Evolutionary conservation across 2,797 vertebrate genomes (phyloP).

Genomic region (Momotus momota): DNA sequence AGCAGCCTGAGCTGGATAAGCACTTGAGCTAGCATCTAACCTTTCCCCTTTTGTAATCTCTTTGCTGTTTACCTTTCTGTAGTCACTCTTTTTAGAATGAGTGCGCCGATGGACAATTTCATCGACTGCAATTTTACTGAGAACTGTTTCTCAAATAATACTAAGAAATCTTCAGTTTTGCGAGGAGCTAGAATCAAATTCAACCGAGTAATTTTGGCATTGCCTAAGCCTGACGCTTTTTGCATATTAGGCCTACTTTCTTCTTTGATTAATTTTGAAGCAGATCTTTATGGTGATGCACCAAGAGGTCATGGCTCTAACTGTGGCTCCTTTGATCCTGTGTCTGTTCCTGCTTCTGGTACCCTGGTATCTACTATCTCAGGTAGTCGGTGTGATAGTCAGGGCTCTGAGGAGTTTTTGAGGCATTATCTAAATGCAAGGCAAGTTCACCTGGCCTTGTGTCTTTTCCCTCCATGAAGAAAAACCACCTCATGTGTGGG

Average conservation of each 20-base stretch:
- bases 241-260: not conserved
- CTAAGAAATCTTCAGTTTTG: not conserved
- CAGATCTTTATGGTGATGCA: not conserved
- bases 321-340: not conserved
- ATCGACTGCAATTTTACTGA: not conserved
- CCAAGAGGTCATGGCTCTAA: not conserved
- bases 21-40: not conserved
- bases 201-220: not conserved
- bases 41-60: not conserved
- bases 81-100: not conserved
- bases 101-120: fast-evolving
- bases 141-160: not conserved
- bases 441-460: not conserved
- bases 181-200: not conserved
- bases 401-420: not conserved
- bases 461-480: not conserved
- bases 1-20: not conserved
- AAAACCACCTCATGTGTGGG: fast-evolving
- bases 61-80: not conserved
- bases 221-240: not conserved
- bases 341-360: not conserved
- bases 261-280: not conserved
- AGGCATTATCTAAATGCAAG: not conserved
- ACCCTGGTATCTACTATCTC: fast-evolving
- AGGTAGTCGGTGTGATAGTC: not conserved